Conservation (phyloP, 2,113 vertebrate species). For the Nycticebus coucang region DNA sequence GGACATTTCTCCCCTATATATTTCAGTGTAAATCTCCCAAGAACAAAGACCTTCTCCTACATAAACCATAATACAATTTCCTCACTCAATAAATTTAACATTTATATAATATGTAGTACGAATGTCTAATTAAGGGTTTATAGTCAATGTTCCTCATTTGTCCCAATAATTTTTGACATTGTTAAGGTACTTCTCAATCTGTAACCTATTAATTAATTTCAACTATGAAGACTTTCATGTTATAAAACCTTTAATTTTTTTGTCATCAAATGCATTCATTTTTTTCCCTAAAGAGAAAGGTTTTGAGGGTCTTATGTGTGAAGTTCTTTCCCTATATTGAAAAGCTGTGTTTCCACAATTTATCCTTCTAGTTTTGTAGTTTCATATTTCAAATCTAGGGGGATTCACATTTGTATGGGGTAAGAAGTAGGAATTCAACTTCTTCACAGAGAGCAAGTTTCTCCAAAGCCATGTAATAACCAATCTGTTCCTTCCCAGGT, state of each 20-base stretch:
- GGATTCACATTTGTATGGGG: background rate
- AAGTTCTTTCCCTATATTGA: background rate
- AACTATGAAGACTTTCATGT: background rate
- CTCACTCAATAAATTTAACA: background rate
- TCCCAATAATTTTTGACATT: background rate
- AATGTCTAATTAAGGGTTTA: background rate
- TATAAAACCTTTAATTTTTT: slow-evolving; percentile 46
- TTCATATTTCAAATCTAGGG: slow-evolving; percentile 26
- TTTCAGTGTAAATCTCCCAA: background rate
- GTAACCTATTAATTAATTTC: background rate
- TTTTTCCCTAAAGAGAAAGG: background rate
- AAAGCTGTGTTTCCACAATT: background rate
- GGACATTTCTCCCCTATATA: background rate
- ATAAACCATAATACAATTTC: background rate
- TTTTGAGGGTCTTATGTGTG: background rate
- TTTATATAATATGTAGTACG: background rate
- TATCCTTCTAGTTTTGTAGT: background rate
- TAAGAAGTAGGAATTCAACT: background rate
- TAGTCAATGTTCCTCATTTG: background rate
- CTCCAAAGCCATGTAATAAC: background rate
- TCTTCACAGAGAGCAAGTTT: background rate
- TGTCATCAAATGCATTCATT: background rate
- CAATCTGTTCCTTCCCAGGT: background rate
- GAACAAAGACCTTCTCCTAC: background rate
- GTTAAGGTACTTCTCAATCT: background rate